Evolutionary conservation across 2,888 invertebrate species (phyloP).

Genomic region (Clanis bilineata): DNA sequence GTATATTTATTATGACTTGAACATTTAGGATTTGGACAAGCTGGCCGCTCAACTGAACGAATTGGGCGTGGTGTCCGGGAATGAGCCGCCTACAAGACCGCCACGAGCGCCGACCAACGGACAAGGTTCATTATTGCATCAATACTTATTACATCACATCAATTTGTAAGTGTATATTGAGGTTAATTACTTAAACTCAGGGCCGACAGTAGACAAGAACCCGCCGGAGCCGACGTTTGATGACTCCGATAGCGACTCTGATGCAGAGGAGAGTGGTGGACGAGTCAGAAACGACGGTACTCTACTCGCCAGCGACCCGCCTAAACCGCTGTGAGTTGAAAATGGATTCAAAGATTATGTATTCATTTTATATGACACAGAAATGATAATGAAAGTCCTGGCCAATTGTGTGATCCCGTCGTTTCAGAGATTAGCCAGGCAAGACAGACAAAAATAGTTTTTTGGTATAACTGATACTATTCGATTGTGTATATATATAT

Average conservation of each 20-base stretch:
- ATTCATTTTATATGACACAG: not conserved
- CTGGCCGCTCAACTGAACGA: conserved; percentile 98
- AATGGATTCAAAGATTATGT: not conserved
- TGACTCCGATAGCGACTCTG: conserved; percentile 91
- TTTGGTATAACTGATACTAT: too few species aligned
- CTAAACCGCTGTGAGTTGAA: conserved; percentile 95
- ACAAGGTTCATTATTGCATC: conserved; percentile 70
- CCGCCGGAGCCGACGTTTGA: conserved; percentile 85
- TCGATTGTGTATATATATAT: too few species aligned
- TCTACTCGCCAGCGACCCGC: conserved; percentile 96
- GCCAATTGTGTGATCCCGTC: too few species aligned
- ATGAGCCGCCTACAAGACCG: conserved; percentile 84
- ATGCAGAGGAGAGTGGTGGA: conserved; percentile 91
- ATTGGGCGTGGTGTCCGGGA: conserved; percentile 90
- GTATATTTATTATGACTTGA: not conserved
- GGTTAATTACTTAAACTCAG: conserved; percentile 33
- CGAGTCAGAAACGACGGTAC: conserved; percentile 95
- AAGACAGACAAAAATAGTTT: too few species aligned
- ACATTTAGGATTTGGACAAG: conserved; percentile 95
- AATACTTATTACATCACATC: too few species aligned
- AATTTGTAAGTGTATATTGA: not conserved
- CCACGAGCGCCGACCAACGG: conserved; percentile 75
- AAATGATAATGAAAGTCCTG: too few species aligned
- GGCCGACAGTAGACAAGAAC: conserved; percentile 79
- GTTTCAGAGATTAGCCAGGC: too few species aligned